Conservation (phyloP, 2,113 vertebrate genomes). For the Elgaria multicarinata region DNA sequence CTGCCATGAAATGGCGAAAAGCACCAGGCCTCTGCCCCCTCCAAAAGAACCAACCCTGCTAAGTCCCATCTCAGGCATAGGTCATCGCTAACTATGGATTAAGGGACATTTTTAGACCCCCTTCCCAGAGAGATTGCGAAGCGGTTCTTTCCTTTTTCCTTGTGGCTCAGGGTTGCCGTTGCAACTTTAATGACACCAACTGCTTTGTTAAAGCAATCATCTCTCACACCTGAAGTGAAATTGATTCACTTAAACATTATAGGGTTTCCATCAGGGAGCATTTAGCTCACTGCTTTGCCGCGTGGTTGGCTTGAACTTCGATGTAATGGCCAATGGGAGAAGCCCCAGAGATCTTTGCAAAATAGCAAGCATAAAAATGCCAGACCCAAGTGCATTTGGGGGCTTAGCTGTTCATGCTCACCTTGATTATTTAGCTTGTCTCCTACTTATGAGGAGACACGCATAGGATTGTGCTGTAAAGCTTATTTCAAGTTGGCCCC, state of each 20-base stretch:
- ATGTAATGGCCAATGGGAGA: slow-evolving; percentile 60
- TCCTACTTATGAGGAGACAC: not conserved
- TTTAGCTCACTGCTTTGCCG: slow-evolving; percentile 56
- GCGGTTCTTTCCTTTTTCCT: not conserved
- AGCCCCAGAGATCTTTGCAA: slow-evolving; percentile 49
- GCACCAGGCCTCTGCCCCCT: not conserved
- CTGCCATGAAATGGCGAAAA: not conserved
- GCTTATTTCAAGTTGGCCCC: not conserved
- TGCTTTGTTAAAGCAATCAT: slow-evolving; percentile 38
- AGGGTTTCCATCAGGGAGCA: slow-evolving; percentile 56
- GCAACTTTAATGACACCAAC: slow-evolving; percentile 38
- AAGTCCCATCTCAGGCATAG: not conserved
- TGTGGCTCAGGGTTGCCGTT: not conserved
- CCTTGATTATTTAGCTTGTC: not conserved
- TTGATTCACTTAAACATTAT: slow-evolving; percentile 47
- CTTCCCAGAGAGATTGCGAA: not conserved
- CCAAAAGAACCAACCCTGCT: too few species aligned
- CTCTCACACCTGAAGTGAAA: slow-evolving; percentile 59
- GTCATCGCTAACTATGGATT: not conserved
- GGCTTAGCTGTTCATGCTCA: not conserved
- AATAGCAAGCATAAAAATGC: slow-evolving; percentile 32
- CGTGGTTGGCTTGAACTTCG: slow-evolving; percentile 52
- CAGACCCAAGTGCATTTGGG: too few species aligned
- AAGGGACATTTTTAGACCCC: not conserved
- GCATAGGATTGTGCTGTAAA: not conserved